Evolutionary conservation across 2,888 invertebrate species (phyloP).

Genomic region (Drosophila longiperda): DNA sequence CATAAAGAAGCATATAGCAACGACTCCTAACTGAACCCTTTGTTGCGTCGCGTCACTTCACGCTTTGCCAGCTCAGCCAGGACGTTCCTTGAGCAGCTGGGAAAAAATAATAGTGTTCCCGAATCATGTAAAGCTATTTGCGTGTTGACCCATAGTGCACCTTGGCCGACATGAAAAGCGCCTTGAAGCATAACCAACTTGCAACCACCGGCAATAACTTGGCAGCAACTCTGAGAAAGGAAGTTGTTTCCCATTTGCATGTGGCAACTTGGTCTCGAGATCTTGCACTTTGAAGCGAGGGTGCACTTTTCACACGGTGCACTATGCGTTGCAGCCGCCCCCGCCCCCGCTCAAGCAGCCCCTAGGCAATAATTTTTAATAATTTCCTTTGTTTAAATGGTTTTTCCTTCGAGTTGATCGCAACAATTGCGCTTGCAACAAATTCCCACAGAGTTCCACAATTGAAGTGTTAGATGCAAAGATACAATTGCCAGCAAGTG

Average conservation of each 20-base stretch:
- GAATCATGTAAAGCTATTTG: constrained; percentile 66
- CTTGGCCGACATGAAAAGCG: constrained; percentile 45
- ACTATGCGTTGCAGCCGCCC: constrained; percentile 21
- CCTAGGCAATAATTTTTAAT: constrained; percentile 77
- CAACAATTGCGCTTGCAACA: constrained; percentile 60
- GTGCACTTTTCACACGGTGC: constrained; percentile 74
- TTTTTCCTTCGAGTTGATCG: constrained; percentile 70
- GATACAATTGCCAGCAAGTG: constrained; percentile 74
- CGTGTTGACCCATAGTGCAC: constrained; percentile 57
- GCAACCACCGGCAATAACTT: constrained; percentile 38
- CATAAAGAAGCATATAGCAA: not conserved
- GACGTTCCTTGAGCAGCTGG: constrained; percentile 50
- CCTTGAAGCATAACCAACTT: constrained; percentile 67
- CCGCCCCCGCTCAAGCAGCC: constrained; percentile 12
- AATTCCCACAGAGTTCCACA: constrained; percentile 72
- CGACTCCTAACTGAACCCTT: constrained; percentile 41
- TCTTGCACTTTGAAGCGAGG: constrained; percentile 42
- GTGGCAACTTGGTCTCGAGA: constrained; percentile 31
- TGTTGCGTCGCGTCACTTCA: constrained; percentile 43
- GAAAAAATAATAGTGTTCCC: constrained; percentile 17
- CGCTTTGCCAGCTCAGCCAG: constrained; percentile 60
- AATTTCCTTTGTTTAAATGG: constrained; percentile 82
- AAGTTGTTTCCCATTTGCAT: constrained; percentile 59
- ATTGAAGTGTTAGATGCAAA: constrained; percentile 79
- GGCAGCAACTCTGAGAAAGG: constrained; percentile 44